A percentile compares a stretch with the other conserved stretches of the same genome.
phyloP scores from a whole-genome alignment of 2,113 vertebrate genomes.

The Chelonoidis abingdonii region DNA sequence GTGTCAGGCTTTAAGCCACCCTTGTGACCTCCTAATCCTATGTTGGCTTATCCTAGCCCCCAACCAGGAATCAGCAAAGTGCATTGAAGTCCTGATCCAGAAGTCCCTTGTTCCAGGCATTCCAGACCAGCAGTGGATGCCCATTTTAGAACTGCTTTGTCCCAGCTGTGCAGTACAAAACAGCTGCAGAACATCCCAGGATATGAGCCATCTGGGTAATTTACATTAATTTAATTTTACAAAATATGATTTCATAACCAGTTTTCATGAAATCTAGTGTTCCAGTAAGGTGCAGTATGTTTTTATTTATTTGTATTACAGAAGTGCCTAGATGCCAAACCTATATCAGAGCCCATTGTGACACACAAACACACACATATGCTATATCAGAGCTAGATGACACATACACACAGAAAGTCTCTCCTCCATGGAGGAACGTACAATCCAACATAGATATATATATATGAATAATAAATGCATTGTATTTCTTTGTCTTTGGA shows the following conservation, averaged over 20 bases:
- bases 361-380: background rate
- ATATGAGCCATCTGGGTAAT: background rate
- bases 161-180: background rate
- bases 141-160: slow-evolving; percentile 1
- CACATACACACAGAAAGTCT: background rate
- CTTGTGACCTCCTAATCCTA: background rate
- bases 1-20: background rate
- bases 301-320: background rate
- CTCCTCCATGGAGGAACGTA: background rate
- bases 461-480: background rate
- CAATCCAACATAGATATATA: no score
- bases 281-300: background rate
- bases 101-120: background rate
- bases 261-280: background rate
- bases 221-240: slow-evolving; percentile 31
- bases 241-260: slow-evolving; percentile 11
- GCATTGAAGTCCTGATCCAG: background rate
- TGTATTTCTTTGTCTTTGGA: background rate
- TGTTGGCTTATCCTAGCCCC: background rate
- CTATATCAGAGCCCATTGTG: background rate
- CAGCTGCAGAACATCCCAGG: background rate
- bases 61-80: background rate
- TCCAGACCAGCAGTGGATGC: background rate
- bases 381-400: background rate
- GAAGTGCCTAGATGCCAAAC: background rate